phyloP scores from a whole-genome alignment of 2,797 vertebrate genomes.

The Rhinogobio ventralis region DNA sequence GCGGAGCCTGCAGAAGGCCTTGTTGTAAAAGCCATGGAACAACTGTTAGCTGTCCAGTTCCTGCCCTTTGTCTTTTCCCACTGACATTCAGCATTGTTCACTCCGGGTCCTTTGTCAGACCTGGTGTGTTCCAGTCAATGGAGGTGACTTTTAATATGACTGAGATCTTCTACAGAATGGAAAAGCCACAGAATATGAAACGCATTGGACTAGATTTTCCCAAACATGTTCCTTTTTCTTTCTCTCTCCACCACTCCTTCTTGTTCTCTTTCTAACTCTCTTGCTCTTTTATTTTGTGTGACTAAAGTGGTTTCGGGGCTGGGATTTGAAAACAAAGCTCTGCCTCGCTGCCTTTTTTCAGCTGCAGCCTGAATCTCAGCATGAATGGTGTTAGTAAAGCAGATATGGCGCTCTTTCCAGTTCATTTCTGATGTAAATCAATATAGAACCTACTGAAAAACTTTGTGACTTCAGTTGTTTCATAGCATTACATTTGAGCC shows the following conservation, averaged over 20 bases:
- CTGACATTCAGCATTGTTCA: constrained; percentile 48
- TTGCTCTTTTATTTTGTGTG: constrained; percentile 34
- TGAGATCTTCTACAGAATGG: constrained; percentile 31
- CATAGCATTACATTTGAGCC: neutral
- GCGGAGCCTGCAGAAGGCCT: constrained; percentile 36
- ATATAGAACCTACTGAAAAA: neutral
- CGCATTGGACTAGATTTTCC: constrained; percentile 1
- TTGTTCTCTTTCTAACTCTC: constrained; percentile 1
- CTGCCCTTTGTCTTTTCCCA: constrained; percentile 49
- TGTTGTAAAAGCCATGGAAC: constrained; percentile 45
- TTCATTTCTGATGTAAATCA: constrained; percentile 32
- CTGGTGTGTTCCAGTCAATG: constrained; percentile 38
- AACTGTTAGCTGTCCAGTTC: constrained; percentile 52
- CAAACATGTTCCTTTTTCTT: neutral
- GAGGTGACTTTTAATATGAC: constrained; percentile 33
- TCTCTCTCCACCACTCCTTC: constrained; percentile 14
- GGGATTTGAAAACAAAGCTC: constrained; percentile 42
- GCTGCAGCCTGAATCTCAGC: constrained; percentile 18
- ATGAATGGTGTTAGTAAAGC: constrained; percentile 27
- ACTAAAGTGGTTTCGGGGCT: constrained; percentile 39
- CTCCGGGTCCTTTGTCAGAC: constrained; percentile 35
- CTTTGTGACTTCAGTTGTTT: neutral
- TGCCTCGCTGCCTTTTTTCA: constrained; percentile 27
- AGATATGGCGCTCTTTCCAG: neutral
- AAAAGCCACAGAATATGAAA: constrained; percentile 44